phyloP scores from a whole-genome alignment of 2,113 vertebrate genomes.

The Prolemur simus region DNA sequence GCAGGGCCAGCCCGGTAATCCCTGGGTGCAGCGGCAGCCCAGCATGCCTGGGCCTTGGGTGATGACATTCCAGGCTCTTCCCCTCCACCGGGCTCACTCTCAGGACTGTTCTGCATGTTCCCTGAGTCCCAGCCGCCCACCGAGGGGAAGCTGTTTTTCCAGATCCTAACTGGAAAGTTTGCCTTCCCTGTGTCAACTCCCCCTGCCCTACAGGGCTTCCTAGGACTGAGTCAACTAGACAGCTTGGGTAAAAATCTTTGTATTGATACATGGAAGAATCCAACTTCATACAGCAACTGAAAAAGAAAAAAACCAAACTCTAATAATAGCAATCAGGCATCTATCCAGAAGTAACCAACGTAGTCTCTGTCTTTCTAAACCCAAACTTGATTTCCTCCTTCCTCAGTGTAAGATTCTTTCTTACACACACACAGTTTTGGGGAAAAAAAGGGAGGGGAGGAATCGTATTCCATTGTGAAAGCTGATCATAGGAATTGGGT shows the following conservation, averaged over 20 bases:
- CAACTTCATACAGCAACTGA: not conserved
- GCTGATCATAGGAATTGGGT: not conserved
- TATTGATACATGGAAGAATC: not conserved
- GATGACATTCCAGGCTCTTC: not conserved
- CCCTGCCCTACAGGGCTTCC: not conserved
- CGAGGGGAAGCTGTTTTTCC: accelerated
- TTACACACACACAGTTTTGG: not conserved
- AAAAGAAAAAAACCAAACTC: not conserved
- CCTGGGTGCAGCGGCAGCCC: not conserved
- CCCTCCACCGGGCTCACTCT: not conserved
- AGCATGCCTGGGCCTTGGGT: not conserved
- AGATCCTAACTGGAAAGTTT: not conserved
- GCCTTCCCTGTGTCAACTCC: not conserved
- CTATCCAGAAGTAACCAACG: not conserved
- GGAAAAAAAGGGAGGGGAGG: not conserved
- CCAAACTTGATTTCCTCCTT: not conserved
- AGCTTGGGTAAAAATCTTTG: too few species aligned
- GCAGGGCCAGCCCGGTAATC: too few species aligned
- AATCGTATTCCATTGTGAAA: not conserved
- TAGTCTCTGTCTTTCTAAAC: not conserved
- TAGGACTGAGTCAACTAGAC: not conserved
- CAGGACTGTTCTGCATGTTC: not conserved
- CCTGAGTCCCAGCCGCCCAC: not conserved
- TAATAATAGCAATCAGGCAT: not conserved
- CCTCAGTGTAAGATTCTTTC: not conserved